phyloP scores from a whole-genome alignment of 2,113 vertebrate species.

The Neodontobutis hainanensis region DNA sequence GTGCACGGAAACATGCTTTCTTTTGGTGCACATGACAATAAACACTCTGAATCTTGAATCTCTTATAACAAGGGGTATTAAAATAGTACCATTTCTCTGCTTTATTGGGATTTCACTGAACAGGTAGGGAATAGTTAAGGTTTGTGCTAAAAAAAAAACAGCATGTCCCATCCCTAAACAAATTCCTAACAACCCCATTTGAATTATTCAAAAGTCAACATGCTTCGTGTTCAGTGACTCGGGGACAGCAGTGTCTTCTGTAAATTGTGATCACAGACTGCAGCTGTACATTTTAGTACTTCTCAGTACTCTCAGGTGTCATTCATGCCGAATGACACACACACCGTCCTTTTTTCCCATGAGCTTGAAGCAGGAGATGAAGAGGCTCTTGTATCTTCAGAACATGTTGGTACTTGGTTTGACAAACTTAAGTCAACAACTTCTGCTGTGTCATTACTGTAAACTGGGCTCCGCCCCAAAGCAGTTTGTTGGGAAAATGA shows the following conservation, averaged over 20 bases:
- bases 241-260: conserved; percentile 2
- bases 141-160: not conserved
- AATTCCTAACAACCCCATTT: conserved; percentile 32
- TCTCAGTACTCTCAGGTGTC: conserved; percentile 49
- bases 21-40: no score
- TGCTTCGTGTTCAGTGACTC: not conserved
- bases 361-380: not conserved
- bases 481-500: conserved; percentile 32
- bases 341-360: conserved; percentile 36
- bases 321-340: conserved; percentile 27
- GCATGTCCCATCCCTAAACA: conserved; percentile 12
- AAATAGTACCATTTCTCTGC: no score
- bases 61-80: no score
- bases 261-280: not conserved
- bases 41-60: no score
- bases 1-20: no score
- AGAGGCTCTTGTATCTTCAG: conserved; percentile 24
- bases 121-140: not conserved
- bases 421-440: conserved; percentile 38
- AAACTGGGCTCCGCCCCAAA: conserved; percentile 29
- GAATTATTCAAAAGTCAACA: conserved; percentile 48
- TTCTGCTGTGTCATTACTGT: conserved; percentile 21
- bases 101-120: no score
- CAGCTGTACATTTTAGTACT: conserved; percentile 1
- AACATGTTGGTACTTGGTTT: conserved; percentile 25